phyloP scores from a whole-genome alignment of 1,140 invertebrate genomes.

The Grapholita molesta region DNA sequence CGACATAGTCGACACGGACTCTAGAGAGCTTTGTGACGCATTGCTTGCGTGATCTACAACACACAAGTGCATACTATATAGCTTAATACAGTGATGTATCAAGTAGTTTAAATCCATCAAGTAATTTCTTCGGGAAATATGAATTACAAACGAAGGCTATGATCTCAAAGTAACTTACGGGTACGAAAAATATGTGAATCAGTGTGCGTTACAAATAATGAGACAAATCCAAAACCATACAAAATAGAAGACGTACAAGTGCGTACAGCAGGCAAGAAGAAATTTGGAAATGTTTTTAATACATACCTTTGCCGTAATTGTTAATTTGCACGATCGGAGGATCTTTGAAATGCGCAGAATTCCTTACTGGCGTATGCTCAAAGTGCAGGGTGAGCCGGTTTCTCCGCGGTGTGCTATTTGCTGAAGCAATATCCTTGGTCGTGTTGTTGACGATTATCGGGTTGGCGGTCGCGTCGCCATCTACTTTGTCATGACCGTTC shows the following conservation, averaged over 20 bases:
- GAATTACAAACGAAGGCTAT: too few species aligned
- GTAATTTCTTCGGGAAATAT: too few species aligned
- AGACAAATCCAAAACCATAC: neutral
- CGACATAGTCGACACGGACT: conserved; percentile 80
- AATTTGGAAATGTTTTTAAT: neutral
- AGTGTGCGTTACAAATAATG: conserved; percentile 3
- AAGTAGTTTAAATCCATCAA: neutral
- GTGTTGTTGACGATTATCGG: conserved; percentile 39
- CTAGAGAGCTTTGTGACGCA: conserved; percentile 78
- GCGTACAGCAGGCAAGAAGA: conserved; percentile 10
- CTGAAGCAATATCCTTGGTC: conserved; percentile 57
- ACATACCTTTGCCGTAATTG: conserved; percentile 62
- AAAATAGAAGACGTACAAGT: neutral
- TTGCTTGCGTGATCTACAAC: conserved; percentile 66
- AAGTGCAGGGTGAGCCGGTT: conserved; percentile 78
- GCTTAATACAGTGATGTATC: neutral
- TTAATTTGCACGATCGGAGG: conserved; percentile 71
- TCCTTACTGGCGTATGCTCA: conserved; percentile 78
- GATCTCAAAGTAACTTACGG: too few species aligned
- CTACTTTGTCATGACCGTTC: conserved; percentile 58
- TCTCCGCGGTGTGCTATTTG: conserved; percentile 64
- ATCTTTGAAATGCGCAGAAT: conserved; percentile 82
- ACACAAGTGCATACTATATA: conserved; percentile 26
- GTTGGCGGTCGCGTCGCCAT: conserved; percentile 47
- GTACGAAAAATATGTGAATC: neutral